Base-by-base conservation (phyloP, 2,797 vertebrate species). In the Fundulus diaphanus region DNA sequence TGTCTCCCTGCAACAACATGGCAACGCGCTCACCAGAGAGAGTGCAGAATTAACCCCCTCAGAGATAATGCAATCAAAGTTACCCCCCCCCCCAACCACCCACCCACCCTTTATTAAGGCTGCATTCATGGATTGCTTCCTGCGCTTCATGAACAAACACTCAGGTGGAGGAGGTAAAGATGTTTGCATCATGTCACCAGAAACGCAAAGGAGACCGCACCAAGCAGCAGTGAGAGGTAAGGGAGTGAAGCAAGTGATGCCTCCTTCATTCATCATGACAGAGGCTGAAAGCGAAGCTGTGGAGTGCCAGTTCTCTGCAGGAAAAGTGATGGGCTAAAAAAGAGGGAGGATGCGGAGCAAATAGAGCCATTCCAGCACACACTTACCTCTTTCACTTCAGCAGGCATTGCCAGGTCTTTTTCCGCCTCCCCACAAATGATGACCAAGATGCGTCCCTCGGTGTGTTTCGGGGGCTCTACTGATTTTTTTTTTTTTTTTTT, bases 321-420 rank as follows among this genome's bases (percentile, higher is more conserved):
- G 76, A 87, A 70, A 72, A 79, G 77, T 82, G 82, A 83, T 76
- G 75, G 67, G 63, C 72, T 85, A 29, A 73, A 83, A 54, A 89
- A 75, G 81, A 84, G 83, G 87, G 89, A 90, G 90, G 84, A 83
- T 85, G 84, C 81, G 67, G 70, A 87, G 79, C 85, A 84, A 85
- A 92, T 79, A 88, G 72, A 88, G 90, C 83, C 90, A 91, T 90
- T 90, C 88, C 90, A 83, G 49, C 79, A 85, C 83, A 90, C 89
- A 88, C 93, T 94, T 92, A 95, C 95, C 95, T 95, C 94, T 86
- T 95, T 95, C 82, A 95, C 93, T 93, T 94, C 93, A 79, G 93
- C 94, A 76, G 94, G 94, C 95, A 96, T 96, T 75, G 81, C 88
- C 85, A 90, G 90, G 88, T 91, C 79, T n/a, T 90, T 80, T 74